These are phyloP conservation scores for Sinodicranocentrus sp. DNA, from an alignment of 2,888 invertebrate species.

Conservation along the genomic window DNA sequence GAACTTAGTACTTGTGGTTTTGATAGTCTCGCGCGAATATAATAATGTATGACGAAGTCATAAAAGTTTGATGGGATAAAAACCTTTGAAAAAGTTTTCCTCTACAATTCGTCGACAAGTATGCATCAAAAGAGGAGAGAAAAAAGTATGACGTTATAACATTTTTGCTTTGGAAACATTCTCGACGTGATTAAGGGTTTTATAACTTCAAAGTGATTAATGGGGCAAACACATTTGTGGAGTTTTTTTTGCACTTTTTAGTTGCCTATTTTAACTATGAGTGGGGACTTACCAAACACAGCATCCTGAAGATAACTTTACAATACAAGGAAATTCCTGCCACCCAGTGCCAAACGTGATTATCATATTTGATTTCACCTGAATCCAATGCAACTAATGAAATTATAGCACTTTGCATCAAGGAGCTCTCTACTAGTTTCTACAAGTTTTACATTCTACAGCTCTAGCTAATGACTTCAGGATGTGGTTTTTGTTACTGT, in stretches of 20 bases:
- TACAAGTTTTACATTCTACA: too few species aligned
- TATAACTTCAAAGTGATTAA: constrained; percentile 66
- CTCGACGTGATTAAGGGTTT: constrained; percentile 60
- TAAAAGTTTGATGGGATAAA: constrained; percentile 66
- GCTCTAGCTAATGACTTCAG: too few species aligned
- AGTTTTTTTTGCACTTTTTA: constrained; percentile 42
- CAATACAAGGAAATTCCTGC: too few species aligned
- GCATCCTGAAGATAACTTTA: neutral
- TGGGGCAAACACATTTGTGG: constrained; percentile 58
- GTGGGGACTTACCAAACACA: constrained; percentile 16
- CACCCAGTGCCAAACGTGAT: too few species aligned
- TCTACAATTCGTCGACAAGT: constrained; percentile 12
- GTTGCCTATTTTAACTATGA: neutral
- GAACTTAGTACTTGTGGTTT: constrained; percentile 28
- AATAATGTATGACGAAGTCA: constrained; percentile 66
- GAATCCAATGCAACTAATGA: neutral
- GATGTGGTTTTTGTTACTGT: too few species aligned
- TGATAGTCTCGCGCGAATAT: constrained; percentile 19
- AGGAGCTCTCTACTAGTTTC: too few species aligned
- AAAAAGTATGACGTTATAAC: constrained; percentile 63
- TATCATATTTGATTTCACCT: constrained; percentile 35
- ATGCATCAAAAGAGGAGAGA: constrained; percentile 58
- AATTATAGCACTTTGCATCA: neutral
- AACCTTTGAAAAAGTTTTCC: constrained; percentile 59
- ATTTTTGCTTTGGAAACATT: constrained; percentile 63